These are phyloP conservation scores for Protobothrops flavoviridis DNA, from an alignment of 2,113 vertebrate species.

Conservation along the genomic window DNA sequence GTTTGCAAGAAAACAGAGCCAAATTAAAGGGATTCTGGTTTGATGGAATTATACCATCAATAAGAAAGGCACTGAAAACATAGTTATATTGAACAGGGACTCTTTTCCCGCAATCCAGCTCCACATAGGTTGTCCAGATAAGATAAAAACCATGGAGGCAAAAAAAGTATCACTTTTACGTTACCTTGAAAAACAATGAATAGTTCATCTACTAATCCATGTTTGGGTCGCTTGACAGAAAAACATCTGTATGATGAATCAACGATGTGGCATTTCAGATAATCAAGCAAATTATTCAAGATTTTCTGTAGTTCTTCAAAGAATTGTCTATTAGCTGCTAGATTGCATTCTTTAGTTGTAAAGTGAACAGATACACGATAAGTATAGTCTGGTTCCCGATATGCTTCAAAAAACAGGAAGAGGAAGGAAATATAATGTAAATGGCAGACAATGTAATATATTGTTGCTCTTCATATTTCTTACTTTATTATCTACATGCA, in stretches of 20 bases:
- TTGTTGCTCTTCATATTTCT: background rate
- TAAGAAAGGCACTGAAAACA: background rate
- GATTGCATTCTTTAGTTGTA: conserved; percentile 49
- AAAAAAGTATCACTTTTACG: background rate
- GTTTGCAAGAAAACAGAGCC: too few relatives aligned
- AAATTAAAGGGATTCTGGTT: background rate
- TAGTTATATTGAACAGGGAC: background rate
- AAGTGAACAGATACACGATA: conserved; percentile 65
- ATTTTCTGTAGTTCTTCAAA: conserved; percentile 52
- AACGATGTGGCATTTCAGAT: conserved; percentile 60
- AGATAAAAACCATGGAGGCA: background rate
- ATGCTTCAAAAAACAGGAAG: conserved; percentile 51
- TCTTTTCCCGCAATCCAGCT: background rate
- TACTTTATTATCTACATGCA: background rate
- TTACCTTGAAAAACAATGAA: conserved; percentile 74
- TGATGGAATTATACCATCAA: background rate
- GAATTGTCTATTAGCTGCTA: conserved; percentile 51
- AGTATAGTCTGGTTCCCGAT: conserved; percentile 69
- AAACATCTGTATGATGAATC: conserved; percentile 63
- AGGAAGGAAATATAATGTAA: background rate
- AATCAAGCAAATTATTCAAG: conserved; percentile 55
- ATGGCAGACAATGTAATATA: background rate
- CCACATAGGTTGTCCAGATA: background rate
- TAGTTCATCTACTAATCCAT: conserved; percentile 55
- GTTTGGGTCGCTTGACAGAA: conserved; percentile 50